These are phyloP conservation scores for Baccha elongata DNA, from an alignment of 2,888 invertebrate species.

Conservation along the genomic window DNA sequence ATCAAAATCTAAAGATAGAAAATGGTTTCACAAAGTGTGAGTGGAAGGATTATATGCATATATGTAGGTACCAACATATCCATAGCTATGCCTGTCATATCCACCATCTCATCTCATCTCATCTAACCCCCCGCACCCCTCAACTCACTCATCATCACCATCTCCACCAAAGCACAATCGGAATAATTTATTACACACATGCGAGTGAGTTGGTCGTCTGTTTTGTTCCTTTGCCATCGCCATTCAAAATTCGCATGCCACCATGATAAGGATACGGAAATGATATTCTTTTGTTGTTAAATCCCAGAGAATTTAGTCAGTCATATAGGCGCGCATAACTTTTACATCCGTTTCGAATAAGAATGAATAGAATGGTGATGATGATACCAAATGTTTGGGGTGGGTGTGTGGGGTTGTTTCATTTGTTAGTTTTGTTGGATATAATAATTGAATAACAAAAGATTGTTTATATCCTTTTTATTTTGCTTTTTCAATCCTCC, in stretches of 20 bases:
- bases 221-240: constrained; percentile 19
- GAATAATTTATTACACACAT: constrained; percentile 73
- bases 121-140: constrained; percentile 22
- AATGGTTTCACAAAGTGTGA: constrained; percentile 35
- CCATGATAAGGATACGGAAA: constrained; percentile 73
- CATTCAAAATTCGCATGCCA: constrained; percentile 62
- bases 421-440: constrained; percentile 55
- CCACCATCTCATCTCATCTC: not conserved
- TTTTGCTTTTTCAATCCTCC: not conserved
- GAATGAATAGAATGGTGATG: constrained; percentile 17
- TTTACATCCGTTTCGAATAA: constrained; percentile 57
- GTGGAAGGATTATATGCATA: not conserved
- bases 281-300: constrained; percentile 73
- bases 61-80: not conserved
- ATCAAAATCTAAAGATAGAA: constrained; percentile 57
- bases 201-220: constrained; percentile 60
- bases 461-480: constrained; percentile 56
- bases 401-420: not conserved
- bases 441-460: constrained; percentile 70
- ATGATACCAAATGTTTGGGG: not conserved
- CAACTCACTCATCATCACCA: constrained; percentile 27
- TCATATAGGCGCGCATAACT: constrained; percentile 70
- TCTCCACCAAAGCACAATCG: constrained; percentile 46
- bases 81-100: constrained; percentile 41
- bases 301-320: constrained; percentile 44